Conservation (phyloP, 1,140 invertebrate genomes). For the Palaemon carinicauda region DNA sequence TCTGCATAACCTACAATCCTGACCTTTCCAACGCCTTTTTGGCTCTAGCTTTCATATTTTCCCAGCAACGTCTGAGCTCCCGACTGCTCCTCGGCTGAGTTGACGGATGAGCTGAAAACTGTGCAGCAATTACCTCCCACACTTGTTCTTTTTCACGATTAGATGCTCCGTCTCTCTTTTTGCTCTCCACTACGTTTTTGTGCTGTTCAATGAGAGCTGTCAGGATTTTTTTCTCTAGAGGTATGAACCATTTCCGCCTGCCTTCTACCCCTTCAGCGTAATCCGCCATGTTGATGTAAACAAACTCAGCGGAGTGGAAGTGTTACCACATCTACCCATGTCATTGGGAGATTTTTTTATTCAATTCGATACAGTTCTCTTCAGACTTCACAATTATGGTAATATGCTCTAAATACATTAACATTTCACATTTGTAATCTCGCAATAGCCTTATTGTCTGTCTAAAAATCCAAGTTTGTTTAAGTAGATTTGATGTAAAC, state of each 20-base stretch:
- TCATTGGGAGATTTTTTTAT: no score
- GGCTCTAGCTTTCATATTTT: conserved; percentile 46
- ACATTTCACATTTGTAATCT: no score
- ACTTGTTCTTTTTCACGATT: conserved; percentile 42
- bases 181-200: conserved; percentile 33
- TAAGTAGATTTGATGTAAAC: conserved; percentile 46
- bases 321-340: no score
- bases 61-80: conserved; percentile 45
- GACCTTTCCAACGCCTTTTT: conserved; percentile 45
- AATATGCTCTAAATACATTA: no score
- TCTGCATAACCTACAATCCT: no score
- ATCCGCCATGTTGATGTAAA: conserved; percentile 50
- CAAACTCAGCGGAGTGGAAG: not conserved
- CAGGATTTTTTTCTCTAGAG: conserved; percentile 40
- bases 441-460: no score
- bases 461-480: no score
- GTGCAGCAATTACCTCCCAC: conserved; percentile 49
- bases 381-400: no score
- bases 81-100: conserved; percentile 39
- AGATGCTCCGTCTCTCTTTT: conserved; percentile 41
- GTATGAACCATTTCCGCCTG: conserved; percentile 44
- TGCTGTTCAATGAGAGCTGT: conserved; percentile 48
- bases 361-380: no score
- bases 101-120: conserved; percentile 42
- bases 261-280: conserved; percentile 31